phyloP scores from a whole-genome alignment of 2,797 vertebrate species.

The Oreochromis mossambicus region DNA sequence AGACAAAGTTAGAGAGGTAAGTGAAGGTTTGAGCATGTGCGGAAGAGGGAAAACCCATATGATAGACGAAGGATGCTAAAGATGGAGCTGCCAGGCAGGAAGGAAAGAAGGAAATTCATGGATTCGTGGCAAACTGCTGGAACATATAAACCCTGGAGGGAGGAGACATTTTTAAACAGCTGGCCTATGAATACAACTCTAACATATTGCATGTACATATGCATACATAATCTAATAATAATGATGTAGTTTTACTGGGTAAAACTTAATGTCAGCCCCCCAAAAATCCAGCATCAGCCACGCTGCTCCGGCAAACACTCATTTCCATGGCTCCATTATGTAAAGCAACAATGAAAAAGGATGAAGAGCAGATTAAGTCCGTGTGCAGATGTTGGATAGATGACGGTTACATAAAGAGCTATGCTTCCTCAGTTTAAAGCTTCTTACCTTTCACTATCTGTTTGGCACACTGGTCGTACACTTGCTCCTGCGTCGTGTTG shows the following conservation, averaged over 20 bases:
- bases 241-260: background rate
- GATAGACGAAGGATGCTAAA: background rate
- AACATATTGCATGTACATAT: background rate
- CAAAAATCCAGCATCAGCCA: background rate
- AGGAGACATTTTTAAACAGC: background rate
- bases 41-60: background rate
- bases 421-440: background rate
- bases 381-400: background rate
- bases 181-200: background rate
- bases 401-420: background rate
- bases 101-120: background rate
- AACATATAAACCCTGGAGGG: background rate
- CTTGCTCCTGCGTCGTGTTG: conserved; percentile 85
- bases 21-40: background rate
- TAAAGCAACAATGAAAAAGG: background rate
- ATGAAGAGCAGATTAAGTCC: background rate
- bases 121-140: background rate
- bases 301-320: background rate
- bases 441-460: conserved; percentile 86
- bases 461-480: conserved; percentile 89
- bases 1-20: background rate
- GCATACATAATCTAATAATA: background rate
- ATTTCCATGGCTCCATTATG: background rate
- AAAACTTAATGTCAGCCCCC: background rate
- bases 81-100: background rate